These are phyloP conservation scores for Strigamia maritima DNA, from an alignment of 2,888 invertebrate genomes.

Conservation along the genomic window DNA sequence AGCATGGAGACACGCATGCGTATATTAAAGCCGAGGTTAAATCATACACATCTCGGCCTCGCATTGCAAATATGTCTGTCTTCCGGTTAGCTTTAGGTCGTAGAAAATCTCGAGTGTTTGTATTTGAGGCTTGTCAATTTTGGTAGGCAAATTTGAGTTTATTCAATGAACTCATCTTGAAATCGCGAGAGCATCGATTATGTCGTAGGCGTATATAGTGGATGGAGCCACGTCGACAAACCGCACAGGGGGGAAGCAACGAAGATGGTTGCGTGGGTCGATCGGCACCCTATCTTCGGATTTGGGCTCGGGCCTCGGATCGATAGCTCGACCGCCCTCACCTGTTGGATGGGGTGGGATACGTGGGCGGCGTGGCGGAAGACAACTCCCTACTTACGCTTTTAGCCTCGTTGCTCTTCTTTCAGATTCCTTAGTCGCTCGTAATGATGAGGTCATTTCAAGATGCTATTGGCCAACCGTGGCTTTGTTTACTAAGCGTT, in stretches of 20 bases:
- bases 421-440: neutral
- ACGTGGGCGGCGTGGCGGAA: neutral
- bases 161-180: neutral
- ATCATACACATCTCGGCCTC: no score
- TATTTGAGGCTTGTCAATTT: neutral
- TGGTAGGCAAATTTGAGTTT: neutral
- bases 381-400: no score
- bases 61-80: no score
- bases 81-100: no score
- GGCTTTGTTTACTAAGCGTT: neutral
- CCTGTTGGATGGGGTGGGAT: neutral
- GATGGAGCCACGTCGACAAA: neutral
- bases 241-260: neutral
- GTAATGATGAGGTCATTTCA: neutral
- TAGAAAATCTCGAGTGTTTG: no score
- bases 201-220: neutral
- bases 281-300: neutral
- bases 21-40: no score
- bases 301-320: neutral
- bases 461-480: neutral
- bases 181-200: neutral
- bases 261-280: neutral
- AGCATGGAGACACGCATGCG: no score
- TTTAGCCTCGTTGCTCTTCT: neutral
- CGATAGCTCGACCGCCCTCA: neutral